A percentile compares a stretch with the other conserved stretches of the same genome.
Evolutionary conservation across 2,797 vertebrate genomes (phyloP).

Genomic region (Parambassis ranga): DNA sequence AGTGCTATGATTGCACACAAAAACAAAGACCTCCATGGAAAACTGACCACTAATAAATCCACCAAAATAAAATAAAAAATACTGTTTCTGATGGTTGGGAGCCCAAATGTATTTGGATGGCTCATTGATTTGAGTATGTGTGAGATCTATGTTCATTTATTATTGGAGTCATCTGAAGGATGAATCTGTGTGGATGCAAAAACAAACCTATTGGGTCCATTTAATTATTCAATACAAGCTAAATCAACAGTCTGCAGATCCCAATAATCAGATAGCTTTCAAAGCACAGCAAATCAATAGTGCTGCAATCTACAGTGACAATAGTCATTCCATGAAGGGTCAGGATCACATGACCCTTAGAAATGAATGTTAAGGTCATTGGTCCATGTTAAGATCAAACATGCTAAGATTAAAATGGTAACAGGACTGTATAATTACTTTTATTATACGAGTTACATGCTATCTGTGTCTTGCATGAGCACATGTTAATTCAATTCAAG

Average conservation of each 20-base stretch:
- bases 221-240: constrained; percentile 61
- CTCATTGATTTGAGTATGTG: constrained; percentile 44
- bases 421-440: constrained; percentile 40
- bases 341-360: constrained; percentile 46
- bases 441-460: constrained; percentile 31
- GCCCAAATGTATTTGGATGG: constrained; percentile 48
- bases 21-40: constrained; percentile 35
- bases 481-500: constrained; percentile 32
- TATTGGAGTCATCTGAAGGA: constrained; percentile 52
- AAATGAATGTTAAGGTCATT: constrained; percentile 54
- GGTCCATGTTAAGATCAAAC: constrained; percentile 48
- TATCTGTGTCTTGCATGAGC: constrained; percentile 45
- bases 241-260: constrained; percentile 69
- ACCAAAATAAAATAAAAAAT: constrained; percentile 60
- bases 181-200: constrained; percentile 50
- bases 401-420: constrained; percentile 45
- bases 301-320: constrained; percentile 65
- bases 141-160: constrained; percentile 58
- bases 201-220: constrained; percentile 54
- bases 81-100: constrained; percentile 15
- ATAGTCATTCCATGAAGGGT: constrained; percentile 56
- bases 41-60: constrained; percentile 56
- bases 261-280: constrained; percentile 71
- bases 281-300: constrained; percentile 68
- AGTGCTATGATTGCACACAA: too few species aligned